phyloP scores from a whole-genome alignment of 2,888 invertebrate genomes.

The Nomada ruficornis region DNA sequence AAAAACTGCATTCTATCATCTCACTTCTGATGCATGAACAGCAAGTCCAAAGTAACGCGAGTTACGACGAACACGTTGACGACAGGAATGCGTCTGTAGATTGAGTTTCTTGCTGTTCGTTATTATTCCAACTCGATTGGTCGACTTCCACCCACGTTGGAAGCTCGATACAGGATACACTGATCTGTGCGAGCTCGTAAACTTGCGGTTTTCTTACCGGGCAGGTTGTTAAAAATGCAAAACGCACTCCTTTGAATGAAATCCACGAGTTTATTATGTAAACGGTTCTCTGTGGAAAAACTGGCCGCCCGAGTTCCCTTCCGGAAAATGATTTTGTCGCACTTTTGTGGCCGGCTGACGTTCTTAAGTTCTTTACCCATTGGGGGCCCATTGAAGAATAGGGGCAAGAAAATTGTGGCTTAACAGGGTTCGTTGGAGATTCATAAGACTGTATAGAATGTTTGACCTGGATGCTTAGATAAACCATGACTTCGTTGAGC shows the following conservation, averaged over 20 bases:
- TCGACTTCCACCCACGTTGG: constrained; percentile 28
- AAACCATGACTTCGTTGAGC: not conserved
- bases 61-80: constrained; percentile 28
- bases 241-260: constrained; percentile 24
- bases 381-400: constrained; percentile 1
- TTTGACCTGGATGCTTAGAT: not conserved
- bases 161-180: not conserved
- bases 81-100: constrained; percentile 16
- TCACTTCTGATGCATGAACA: constrained; percentile 26
- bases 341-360: not conserved
- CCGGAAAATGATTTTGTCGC: not conserved
- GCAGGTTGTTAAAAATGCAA: constrained; percentile 44
- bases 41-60: constrained; percentile 24
- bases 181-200: constrained; percentile 13
- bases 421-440: constrained; percentile 9
- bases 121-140: constrained; percentile 46
- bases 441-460: not conserved
- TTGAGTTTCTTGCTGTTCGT: constrained; percentile 18
- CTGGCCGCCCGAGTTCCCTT: constrained; percentile 1
- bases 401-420: not conserved
- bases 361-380: too few species aligned
- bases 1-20: constrained; percentile 34
- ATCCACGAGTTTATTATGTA: constrained; percentile 20
- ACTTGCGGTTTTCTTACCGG: constrained; percentile 19
- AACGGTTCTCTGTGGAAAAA: constrained; percentile 8